These are phyloP conservation scores for Drosophila busckii DNA, from an alignment of 1,140 invertebrate species.

Conservation along the genomic window DNA sequence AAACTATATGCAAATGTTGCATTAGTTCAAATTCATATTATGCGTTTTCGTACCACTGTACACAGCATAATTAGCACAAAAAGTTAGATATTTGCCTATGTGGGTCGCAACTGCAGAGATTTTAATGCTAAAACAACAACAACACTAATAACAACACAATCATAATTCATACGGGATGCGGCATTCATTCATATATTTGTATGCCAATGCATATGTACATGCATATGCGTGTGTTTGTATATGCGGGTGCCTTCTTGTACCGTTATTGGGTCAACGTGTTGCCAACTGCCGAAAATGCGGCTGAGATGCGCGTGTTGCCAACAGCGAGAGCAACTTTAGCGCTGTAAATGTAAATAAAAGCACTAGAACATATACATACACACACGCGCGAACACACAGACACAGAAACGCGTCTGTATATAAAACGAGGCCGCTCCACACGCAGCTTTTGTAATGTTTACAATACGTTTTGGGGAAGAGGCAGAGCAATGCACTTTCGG, in stretches of 20 bases:
- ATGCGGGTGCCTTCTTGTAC: constrained; percentile 34
- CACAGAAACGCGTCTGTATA: constrained; percentile 15
- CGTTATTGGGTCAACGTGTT: constrained; percentile 71
- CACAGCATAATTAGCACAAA: constrained; percentile 21
- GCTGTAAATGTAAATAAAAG: constrained; percentile 55
- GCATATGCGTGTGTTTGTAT: constrained; percentile 8
- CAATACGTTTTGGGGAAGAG: constrained; percentile 42
- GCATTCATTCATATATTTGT: constrained; percentile 52
- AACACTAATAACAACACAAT: constrained; percentile 31
- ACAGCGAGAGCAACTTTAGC: constrained; percentile 34
- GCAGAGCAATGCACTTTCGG: constrained; percentile 63
- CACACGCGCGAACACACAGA: constrained; percentile 16
- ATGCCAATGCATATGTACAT: constrained; percentile 1
- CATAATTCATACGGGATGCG: constrained; percentile 34
- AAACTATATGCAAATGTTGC: constrained; percentile 26
- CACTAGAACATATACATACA: constrained; percentile 24
- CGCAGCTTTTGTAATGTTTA: constrained; percentile 62
- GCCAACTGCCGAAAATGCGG: constrained; percentile 47
- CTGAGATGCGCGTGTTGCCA: constrained; percentile 28
- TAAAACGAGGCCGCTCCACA: constrained; percentile 60
- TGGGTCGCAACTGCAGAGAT: constrained; percentile 60
- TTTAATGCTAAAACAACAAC: constrained; percentile 34
- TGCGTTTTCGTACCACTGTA: constrained; percentile 19
- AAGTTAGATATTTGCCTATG: constrained; percentile 30
- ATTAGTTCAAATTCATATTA: constrained; percentile 5